phyloP scores from a whole-genome alignment of 1,140 invertebrate genomes.

The Drosophila auraria region DNA sequence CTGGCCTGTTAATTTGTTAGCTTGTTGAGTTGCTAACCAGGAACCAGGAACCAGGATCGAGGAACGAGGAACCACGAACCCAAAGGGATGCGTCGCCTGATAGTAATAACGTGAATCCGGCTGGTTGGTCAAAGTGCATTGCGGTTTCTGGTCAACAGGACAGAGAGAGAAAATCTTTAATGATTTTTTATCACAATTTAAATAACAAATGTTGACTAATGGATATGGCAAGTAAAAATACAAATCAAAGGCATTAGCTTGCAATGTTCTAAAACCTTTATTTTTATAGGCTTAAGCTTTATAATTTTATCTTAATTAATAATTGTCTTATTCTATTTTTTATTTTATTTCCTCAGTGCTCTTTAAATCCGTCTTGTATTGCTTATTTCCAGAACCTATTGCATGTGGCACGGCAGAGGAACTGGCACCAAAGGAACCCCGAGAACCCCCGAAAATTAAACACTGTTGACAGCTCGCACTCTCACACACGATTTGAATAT shows the following conservation, averaged over 20 bases:
- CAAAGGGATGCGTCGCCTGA: slow-evolving; percentile 19
- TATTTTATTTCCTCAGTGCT: not conserved
- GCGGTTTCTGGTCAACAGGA: slow-evolving; percentile 55
- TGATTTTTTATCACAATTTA: not conserved
- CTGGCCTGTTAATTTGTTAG: slow-evolving; percentile 82
- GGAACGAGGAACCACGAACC: slow-evolving; percentile 12
- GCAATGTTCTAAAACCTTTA: too few relatives aligned
- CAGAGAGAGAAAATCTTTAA: not conserved
- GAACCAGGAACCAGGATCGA: slow-evolving; percentile 9
- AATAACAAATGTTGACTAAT: fast-evolving
- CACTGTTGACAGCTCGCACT: slow-evolving; percentile 81
- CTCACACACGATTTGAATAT: slow-evolving; percentile 76
- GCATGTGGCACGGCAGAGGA: slow-evolving; percentile 66
- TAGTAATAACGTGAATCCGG: slow-evolving; percentile 59
- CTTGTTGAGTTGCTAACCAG: slow-evolving; percentile 76
- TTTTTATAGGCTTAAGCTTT: not conserved
- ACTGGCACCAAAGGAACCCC: not conserved
- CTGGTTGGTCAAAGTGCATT: slow-evolving; percentile 76
- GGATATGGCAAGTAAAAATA: not conserved
- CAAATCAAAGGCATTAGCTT: not conserved
- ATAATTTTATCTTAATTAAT: too few relatives aligned
- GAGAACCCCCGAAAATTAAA: slow-evolving; percentile 67
- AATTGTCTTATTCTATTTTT: too few relatives aligned
- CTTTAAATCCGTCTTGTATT: slow-evolving; percentile 20
- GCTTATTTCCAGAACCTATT: slow-evolving; percentile 30